Conservation (phyloP, 1,140 invertebrate genomes). For the Lamellibrachia luymesi region DNA sequence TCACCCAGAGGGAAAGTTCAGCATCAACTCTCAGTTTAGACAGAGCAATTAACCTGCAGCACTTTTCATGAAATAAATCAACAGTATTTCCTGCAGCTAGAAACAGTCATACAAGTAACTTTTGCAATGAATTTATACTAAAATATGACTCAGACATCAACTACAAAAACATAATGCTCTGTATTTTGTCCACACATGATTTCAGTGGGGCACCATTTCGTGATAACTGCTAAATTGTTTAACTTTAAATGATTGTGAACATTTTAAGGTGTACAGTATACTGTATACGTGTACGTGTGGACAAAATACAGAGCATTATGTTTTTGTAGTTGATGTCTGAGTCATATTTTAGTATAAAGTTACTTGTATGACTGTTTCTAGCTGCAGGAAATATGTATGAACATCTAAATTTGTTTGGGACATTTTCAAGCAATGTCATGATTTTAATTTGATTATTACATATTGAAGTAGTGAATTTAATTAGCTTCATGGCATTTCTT, state of each 20-base stretch:
- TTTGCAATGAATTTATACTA: too few species aligned
- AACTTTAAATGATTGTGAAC: too few species aligned
- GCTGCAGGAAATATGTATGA: background rate
- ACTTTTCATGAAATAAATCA: background rate
- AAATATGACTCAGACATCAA: background rate
- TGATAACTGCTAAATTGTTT: too few species aligned
- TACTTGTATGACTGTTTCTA: background rate
- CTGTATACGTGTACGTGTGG: too few species aligned
- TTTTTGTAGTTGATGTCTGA: background rate
- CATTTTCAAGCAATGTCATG: background rate
- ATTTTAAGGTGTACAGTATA: too few species aligned
- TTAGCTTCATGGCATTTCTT: background rate
- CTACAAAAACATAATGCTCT: too few species aligned
- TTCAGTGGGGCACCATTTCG: too few species aligned
- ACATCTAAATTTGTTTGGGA: too few species aligned
- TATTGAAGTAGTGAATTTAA: background rate
- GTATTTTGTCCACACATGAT: too few species aligned
- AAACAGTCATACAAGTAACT: background rate
- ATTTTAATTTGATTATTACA: background rate
- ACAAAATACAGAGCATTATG: too few species aligned
- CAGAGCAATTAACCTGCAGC: background rate
- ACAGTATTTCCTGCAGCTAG: background rate
- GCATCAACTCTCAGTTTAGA: background rate
- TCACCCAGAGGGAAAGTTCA: background rate
- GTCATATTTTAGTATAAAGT: too few species aligned